Evolutionary conservation across 2,888 invertebrate genomes (phyloP), one percentile per base, ranked within the genome.

Genomic region (Machimus atricapillus): DNA sequence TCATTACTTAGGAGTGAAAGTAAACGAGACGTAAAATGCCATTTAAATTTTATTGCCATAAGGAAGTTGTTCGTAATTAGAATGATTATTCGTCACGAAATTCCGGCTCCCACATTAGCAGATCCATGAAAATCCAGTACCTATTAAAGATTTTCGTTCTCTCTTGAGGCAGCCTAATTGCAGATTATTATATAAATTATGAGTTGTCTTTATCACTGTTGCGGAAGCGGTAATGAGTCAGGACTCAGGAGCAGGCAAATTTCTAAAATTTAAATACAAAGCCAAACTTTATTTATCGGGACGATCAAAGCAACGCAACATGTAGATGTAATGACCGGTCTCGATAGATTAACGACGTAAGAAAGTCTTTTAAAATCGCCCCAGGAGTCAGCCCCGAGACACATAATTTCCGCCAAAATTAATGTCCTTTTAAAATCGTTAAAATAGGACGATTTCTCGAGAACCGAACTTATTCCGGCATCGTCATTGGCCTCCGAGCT

Each of bases 381-480:
- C 16, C 85, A 27, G 85, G 43, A 16, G 37, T 66, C 9, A 34
- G 66, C 82, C 82, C 40, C 37, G 82, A 66, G 82, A 66, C 82
- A 85, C 43, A 85, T 74, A 85, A 73, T 85, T 85, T 74, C 85
- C 85, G n/a, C n/a, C 74, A 46, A 74, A 74, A 85, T 85, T 85
- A 66, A 66, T 85, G 73, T 27, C 74, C 43, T 74, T 74, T 74
- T 43, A 85, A 85, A 74, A 85, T 85, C 85, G 73, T 85, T 85
- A 85, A 85, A 85, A 74, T 40, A 74, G 85, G 74, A 85, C 31
- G 27, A 74, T 73, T 66, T 5, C n/a, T n/a, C 43, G 82, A 37
- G 19, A 40, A 23, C 34, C 19, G 58, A 82, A 82, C 37, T 82
- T 82, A 37, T 5, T 34, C 37, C 4, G 7, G 34, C 66, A 12